Base-by-base conservation (phyloP, 1,140 invertebrate genomes). In the Drosophila sp. region DNA sequence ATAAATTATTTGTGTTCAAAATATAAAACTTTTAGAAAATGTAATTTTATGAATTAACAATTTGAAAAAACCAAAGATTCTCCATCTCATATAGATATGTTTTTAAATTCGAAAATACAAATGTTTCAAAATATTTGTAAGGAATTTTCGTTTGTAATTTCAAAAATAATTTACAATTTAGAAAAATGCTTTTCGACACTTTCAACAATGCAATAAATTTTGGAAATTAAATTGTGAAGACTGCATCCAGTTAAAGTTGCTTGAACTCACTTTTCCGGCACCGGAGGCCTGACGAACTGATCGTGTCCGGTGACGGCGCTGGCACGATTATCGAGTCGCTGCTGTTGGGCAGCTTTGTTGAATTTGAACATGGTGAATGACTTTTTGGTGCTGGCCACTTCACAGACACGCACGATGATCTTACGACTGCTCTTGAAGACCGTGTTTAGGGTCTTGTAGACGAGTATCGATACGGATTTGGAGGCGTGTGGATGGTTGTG, bases 281-380 rank as follows among this genome's bases (percentile, higher is more conserved):
- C 93, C 1, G 94, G 92, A 40, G 95, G 94, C 79, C 95, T 95
- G 77, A 95, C 96, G 81, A 96, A 96, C 61, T 95, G 92, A 75
- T 96, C 96, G 74, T 96, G 96, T 1, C 96, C 95, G 4, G 95
- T 96, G 1, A 95, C 94, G 40, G 95, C 92, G 53, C 80, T 91
- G n/a, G 94, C 94, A 16, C 93, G 93, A 7, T 94, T 94, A 14
- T 94, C 93, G n/a, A 93, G 93, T 29, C 94, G 93, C 45, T 93
- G 93, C 73, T 94, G 93, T 71, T 94, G 95, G 78, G 96, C 94
- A 58, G 93, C 95, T 80, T 96, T 95, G 90, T 96, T 96, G 16
- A 96, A 92, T 76, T 96, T 96, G 78, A 96, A 96, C 95, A 96
- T 96, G 34, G 93, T 93, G 75, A 92, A 90, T 43, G 90, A 78